Percentiles rank a stretch among this genome's conserved stretches.
Conservation (phyloP, 1,140 invertebrate genomes). For the Parapsyche elsis region DNA sequence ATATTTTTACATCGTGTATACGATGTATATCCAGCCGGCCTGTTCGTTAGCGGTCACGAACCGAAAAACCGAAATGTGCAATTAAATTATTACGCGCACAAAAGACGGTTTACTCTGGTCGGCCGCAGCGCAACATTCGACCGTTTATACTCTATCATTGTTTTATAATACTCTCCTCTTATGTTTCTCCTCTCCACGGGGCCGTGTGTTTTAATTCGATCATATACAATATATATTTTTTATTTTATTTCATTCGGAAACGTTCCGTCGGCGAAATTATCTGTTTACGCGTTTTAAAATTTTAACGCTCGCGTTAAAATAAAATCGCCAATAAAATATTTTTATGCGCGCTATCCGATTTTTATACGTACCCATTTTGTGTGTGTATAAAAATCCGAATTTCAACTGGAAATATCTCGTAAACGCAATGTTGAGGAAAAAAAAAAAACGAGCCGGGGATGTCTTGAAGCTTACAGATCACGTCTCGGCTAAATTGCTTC, state of each 20-base stretch:
- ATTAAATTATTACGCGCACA: constrained; percentile 34
- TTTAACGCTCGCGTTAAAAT: constrained; percentile 19
- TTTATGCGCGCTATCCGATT: constrained; percentile 5
- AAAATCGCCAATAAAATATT: constrained; percentile 26
- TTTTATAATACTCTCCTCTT: not conserved
- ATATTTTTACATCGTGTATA: not conserved
- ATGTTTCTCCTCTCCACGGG: too few species aligned
- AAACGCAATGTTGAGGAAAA: constrained; percentile 35
- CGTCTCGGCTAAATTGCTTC: constrained; percentile 48
- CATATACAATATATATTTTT: not conserved
- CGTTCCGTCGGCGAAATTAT: not conserved
- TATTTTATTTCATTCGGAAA: not conserved
- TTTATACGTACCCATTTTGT: constrained; percentile 12
- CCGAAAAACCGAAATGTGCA: constrained; percentile 36
- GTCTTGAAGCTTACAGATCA: constrained; percentile 46
- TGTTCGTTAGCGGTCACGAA: constrained; percentile 22
- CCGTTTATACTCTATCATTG: not conserved
- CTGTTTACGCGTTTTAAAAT: constrained; percentile 19
- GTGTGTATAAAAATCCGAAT: constrained; percentile 30
- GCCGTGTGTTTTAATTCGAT: too few species aligned
- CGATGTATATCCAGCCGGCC: too few species aligned
- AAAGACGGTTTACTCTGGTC: constrained; percentile 26
- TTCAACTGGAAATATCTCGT: constrained; percentile 35
- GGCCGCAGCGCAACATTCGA: constrained; percentile 4
- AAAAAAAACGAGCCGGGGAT: not conserved